Evolutionary conservation across 2,113 vertebrate genomes (phyloP).

Genomic region (Esox niger): DNA sequence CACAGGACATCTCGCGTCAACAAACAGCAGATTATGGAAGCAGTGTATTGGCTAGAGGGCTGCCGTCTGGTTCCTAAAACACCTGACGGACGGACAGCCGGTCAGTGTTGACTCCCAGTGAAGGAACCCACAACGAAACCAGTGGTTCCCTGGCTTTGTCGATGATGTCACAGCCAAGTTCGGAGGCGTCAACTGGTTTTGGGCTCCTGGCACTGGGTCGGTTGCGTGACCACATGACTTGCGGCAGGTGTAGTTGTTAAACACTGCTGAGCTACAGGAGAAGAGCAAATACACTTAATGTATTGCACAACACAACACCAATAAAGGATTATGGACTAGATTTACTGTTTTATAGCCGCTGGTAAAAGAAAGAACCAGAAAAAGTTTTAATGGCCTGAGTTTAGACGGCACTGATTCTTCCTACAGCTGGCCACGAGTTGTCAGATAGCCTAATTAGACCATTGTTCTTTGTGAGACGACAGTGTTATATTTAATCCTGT

Average conservation of each 20-base stretch:
- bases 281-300: slow-evolving; percentile 27
- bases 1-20: slow-evolving; percentile 47
- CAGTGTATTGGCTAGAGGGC: slow-evolving; percentile 38
- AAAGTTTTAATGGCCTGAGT: slow-evolving; percentile 24
- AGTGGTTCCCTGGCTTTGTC: slow-evolving; percentile 35
- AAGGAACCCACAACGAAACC: slow-evolving; percentile 10
- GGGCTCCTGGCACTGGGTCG: slow-evolving; percentile 1
- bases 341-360: slow-evolving; percentile 35
- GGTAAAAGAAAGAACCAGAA: slow-evolving; percentile 28
- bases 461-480: slow-evolving; percentile 33
- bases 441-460: slow-evolving; percentile 50
- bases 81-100: slow-evolving; percentile 40
- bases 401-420: slow-evolving; percentile 25
- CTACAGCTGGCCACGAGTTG: slow-evolving; percentile 27
- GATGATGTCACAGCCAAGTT: slow-evolving; percentile 34
- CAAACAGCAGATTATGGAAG: slow-evolving; percentile 48
- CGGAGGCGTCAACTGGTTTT: slow-evolving; percentile 11
- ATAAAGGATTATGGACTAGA: slow-evolving; percentile 35
- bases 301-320: slow-evolving; percentile 26
- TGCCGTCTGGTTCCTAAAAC: slow-evolving; percentile 43
- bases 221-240: background rate
- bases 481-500: background rate
- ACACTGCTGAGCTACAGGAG: slow-evolving; percentile 10
- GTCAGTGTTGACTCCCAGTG: background rate
- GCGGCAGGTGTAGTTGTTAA: slow-evolving; percentile 1